Base-by-base conservation (phyloP, 2,797 vertebrate genomes). In the Thamnophis elegans region DNA sequence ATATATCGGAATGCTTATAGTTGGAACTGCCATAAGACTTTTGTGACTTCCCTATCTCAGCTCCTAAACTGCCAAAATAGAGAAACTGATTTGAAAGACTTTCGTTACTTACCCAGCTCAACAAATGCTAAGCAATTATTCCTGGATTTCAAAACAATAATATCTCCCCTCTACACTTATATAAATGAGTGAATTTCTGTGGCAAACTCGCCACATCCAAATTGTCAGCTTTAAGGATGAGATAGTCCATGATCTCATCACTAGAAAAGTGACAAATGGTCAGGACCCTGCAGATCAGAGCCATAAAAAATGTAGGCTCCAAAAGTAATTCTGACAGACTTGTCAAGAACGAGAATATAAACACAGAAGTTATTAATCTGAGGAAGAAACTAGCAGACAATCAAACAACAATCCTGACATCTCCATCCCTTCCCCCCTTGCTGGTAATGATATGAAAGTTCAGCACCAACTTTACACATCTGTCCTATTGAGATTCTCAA, bases 371-470 rank as follows among this genome's bases (percentile, higher is more conserved):
- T n/a, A 73, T 73, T 73, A 73, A 73, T 73, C 16, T 73, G n/a
- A 20, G 32, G 16, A 73, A 73, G 32, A 73, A 73, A 73, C n/a
- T 73, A 73, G 68, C 32, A 36, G 68, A 73, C 32, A 73, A 65
- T 73, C 32, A 68, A 68, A 32, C 65, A 73, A 73, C 68, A 73
- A 36, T 73, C 68, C 32, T 73, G 16, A 73, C 68, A 73, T 36
- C 68, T 4, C 16, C 1, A 0, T 2, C 32, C 68, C n/a, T n/a
- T n/a, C 16, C 28, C 5, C 28, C 32, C 28, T 1, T 2, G 2
- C 26, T 62, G 60, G 26, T 36, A n/a, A 65, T 65, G 62, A 65
- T 65, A 36, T 73, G n/a, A 68, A 73, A 73, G 68, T 73, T 32
- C 68, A 73, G 32, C 68, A 73, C n/a, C 32, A 73, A 36, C 68